These are phyloP conservation scores for Chloroclystis v-ata DNA, from an alignment of 2,888 invertebrate species.

Conservation along the genomic window DNA sequence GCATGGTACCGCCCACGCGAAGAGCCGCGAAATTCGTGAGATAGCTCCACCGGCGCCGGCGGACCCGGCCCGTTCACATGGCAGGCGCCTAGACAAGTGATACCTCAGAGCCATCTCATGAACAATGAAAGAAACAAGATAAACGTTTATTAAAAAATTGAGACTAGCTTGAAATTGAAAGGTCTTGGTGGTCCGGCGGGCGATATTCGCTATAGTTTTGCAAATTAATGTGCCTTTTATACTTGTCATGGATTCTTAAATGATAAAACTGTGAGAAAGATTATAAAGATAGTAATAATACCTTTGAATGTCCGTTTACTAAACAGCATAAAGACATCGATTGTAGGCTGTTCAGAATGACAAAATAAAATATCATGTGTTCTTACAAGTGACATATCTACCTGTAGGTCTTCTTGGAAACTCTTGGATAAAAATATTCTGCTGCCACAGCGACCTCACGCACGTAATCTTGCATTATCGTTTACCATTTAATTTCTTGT, in stretches of 20 bases:
- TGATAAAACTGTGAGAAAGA: slow-evolving; percentile 9
- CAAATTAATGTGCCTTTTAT: slow-evolving; percentile 4
- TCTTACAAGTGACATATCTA: slow-evolving; percentile 11
- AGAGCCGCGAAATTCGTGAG: slow-evolving; percentile 74
- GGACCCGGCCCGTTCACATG: slow-evolving; percentile 45
- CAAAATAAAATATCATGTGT: slow-evolving; percentile 17
- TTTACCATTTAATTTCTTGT: slow-evolving; percentile 25
- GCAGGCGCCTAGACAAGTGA: slow-evolving; percentile 33
- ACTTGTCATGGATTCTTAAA: slow-evolving; percentile 11
- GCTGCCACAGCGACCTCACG: slow-evolving; percentile 17
- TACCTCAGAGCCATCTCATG: slow-evolving; percentile 24
- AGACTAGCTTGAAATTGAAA: slow-evolving; percentile 16
- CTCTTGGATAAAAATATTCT: slow-evolving; percentile 16
- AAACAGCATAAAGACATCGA: slow-evolving; percentile 12
- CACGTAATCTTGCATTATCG: slow-evolving; percentile 18
- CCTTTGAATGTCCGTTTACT: slow-evolving; percentile 1
- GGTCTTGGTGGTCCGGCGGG: slow-evolving; percentile 14
- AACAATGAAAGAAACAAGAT: slow-evolving; percentile 21
- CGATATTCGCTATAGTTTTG: slow-evolving; percentile 16
- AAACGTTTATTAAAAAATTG: slow-evolving; percentile 25
- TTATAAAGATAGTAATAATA: slow-evolving; percentile 15
- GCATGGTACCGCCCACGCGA: slow-evolving; percentile 70
- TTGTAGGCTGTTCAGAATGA: slow-evolving; percentile 4
- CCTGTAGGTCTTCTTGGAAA: slow-evolving; percentile 23
- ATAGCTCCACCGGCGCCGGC: slow-evolving; percentile 60